Conservation (phyloP, 2,888 invertebrate species). For the Chalcis sispes region DNA sequence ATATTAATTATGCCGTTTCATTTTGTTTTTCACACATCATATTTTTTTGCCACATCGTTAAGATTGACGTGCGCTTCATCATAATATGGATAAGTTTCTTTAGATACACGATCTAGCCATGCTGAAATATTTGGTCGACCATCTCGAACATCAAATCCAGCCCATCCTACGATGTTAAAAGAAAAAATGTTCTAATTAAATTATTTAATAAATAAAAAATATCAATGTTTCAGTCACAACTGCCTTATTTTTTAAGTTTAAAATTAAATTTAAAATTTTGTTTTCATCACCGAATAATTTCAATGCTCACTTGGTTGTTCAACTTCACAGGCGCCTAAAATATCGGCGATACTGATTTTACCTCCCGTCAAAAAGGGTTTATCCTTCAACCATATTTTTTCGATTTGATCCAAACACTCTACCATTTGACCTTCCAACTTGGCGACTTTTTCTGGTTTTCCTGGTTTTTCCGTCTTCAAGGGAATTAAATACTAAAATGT, state of each 20-base stretch:
- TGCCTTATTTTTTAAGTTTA: neutral
- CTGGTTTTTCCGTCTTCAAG: constrained; percentile 76
- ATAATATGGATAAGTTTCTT: constrained; percentile 81
- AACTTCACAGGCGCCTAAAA: constrained; percentile 86
- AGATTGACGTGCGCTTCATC: constrained; percentile 80
- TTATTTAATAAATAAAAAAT: constrained; percentile 1
- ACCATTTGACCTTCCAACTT: constrained; percentile 77
- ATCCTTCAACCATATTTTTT: constrained; percentile 80
- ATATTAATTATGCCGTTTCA: too few species aligned
- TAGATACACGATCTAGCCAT: constrained; percentile 82
- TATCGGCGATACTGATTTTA: constrained; percentile 84
- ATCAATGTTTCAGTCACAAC: too few species aligned
- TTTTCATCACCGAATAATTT: neutral
- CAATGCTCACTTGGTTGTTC: constrained; percentile 85
- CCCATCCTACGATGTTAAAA: constrained; percentile 79
- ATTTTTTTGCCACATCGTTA: constrained; percentile 72
- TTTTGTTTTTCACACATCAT: neutral
- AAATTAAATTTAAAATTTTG: constrained; percentile 1
- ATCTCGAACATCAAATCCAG: constrained; percentile 81
- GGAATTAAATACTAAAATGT: constrained; percentile 74
- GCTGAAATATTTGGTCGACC: constrained; percentile 80
- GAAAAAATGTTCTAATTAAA: too few species aligned
- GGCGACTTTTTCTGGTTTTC: constrained; percentile 74
- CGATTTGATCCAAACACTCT: constrained; percentile 79
- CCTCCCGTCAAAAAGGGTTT: constrained; percentile 80